These are phyloP conservation scores for Porites lutea DNA, from an alignment of 64 coral and sea anemone species.

Conservation along the genomic window DNA sequence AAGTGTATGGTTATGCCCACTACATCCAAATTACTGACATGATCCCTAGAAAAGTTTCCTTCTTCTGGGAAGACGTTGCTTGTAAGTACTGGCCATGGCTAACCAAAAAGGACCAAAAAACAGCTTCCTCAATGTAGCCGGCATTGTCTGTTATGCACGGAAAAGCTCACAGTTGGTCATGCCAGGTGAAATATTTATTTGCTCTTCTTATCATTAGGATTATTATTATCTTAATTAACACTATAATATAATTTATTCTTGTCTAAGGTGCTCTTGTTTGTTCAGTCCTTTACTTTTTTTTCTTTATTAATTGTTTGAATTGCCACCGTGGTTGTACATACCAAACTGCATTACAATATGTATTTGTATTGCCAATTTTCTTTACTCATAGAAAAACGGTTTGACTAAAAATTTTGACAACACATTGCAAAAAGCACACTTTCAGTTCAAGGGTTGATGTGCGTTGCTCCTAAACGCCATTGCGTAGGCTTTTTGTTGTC, in stretches of 20 bases:
- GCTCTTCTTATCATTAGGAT: not conserved
- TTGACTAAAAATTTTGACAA: no score
- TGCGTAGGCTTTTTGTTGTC: no score
- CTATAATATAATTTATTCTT: not conserved
- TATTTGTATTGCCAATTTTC: no score
- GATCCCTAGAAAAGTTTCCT: not conserved
- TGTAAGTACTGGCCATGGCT: conserved; percentile 68
- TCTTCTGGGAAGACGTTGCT: conserved; percentile 42
- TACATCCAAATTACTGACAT: conserved; percentile 31
- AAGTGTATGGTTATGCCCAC: conserved; percentile 62
- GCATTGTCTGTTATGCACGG: conserved; percentile 67
- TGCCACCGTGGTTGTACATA: no score
- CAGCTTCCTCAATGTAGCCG: conserved; percentile 16
- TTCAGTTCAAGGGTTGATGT: no score
- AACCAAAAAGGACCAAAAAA: not conserved
- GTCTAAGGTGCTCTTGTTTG: no score
- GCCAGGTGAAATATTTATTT: conserved; percentile 35
- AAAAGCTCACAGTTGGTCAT: conserved; percentile 64
- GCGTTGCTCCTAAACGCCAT: no score
- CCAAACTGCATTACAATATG: no score
- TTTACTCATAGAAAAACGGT: no score
- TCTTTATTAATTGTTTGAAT: no score
- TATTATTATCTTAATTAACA: not conserved
- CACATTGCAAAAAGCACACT: no score
- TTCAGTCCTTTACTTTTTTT: no score